Percentiles rank a stretch among this genome's conserved stretches.
phyloP scores from a whole-genome alignment of 2,888 invertebrate species.

The Mimumesa dahlbomi region DNA sequence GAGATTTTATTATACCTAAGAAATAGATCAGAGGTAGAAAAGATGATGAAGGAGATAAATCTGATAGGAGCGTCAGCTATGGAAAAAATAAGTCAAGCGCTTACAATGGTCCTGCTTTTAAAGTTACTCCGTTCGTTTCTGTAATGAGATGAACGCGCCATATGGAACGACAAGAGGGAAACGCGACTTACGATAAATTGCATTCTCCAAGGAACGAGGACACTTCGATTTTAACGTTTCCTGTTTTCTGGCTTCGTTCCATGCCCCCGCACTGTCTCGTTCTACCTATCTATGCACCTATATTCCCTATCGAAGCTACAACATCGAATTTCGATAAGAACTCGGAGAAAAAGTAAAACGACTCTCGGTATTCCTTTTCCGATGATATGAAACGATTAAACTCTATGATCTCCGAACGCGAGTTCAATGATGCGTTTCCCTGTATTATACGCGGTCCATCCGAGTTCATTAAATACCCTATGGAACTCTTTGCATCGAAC shows the following conservation, averaged over 20 bases:
- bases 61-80: slow-evolving; percentile 35
- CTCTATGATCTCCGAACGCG: slow-evolving; percentile 34
- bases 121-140: slow-evolving; percentile 48
- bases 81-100: slow-evolving; percentile 40
- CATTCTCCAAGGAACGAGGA: slow-evolving; percentile 68
- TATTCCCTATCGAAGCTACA: slow-evolving; percentile 37
- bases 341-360: slow-evolving; percentile 62
- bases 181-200: slow-evolving; percentile 74
- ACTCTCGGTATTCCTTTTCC: slow-evolving; percentile 52
- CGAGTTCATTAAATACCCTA: slow-evolving; percentile 38
- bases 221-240: slow-evolving; percentile 74
- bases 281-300: slow-evolving; percentile 45
- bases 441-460: slow-evolving; percentile 10
- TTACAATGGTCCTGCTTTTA: slow-evolving; percentile 50
- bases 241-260: slow-evolving; percentile 75
- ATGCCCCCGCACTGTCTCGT: slow-evolving; percentile 59
- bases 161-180: slow-evolving; percentile 19
- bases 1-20: no score
- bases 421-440: slow-evolving; percentile 34
- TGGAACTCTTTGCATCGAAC: no score
- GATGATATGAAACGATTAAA: slow-evolving; percentile 60
- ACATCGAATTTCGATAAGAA: slow-evolving; percentile 77
- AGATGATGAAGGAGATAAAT: slow-evolving; percentile 21
- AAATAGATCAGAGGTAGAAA: no score
- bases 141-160: slow-evolving; percentile 49